Base-by-base conservation (phyloP, 92 coral and sea anemone species). In the Siderastrea siderea region DNA sequence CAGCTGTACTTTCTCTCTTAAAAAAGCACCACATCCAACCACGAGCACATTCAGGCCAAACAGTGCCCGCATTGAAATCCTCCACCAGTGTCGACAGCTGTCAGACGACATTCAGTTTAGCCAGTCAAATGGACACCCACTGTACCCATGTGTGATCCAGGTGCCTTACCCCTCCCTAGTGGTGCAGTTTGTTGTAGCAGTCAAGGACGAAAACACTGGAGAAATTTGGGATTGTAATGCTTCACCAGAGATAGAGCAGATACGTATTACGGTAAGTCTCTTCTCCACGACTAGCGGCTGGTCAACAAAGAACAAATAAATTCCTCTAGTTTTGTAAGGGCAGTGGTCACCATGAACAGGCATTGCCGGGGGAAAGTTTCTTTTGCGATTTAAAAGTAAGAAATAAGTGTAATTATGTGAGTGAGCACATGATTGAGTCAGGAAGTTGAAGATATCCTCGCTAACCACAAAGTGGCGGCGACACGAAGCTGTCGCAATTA, bases 151-250 rank as follows among this genome's bases (percentile, higher is more conserved):
- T 8, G 60, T 78, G 50, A 48, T 60, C 10, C 72, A 2, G 2
- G 52, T 46, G 71, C 72, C 62, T n/a, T 3, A 15, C 48, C 55
- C 71, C 48, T 51, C 61, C 14, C 50, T 85, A 12, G 71, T 84
- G 1, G 48, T 86, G 54, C 90, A 90, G 84, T 60, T 85, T 64
- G 44, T 85, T 15, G 93, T 90, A 0, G 93, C 90, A 5, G 87
- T 90, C 53, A 55, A 74, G 61, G 93, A 90, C 52, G 53, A 16
- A 64, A 68, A 86, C 11, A 89, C 77, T 11, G 55, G 61, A 13
- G 95, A 91, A 63, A 68, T 91, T 15, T 93, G 96, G 96, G 86
- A 68, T 13, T 93, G 96, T 58, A 64, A 85, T 43, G 81, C 87
- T 1, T n/a, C 74, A 6, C 47, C 81, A 60, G 70, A 65, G 59